A percentile compares a stretch with the other conserved stretches of the same genome.
phyloP scores from a whole-genome alignment of 2,888 invertebrate genomes.

The Strigamia transsilvanica region DNA sequence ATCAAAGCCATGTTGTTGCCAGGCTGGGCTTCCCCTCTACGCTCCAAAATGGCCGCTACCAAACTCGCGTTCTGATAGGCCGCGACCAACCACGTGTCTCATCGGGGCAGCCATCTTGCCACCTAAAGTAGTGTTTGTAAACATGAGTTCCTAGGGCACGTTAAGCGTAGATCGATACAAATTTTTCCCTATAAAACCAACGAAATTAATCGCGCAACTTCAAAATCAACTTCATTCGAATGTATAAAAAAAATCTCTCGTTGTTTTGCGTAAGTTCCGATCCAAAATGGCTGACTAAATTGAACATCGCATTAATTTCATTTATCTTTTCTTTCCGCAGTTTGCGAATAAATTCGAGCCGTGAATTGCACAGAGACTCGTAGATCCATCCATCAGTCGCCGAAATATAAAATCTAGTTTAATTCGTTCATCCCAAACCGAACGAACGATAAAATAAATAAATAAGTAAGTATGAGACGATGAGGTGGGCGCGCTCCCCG shows the following conservation, averaged over 20 bases:
- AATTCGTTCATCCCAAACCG: background rate
- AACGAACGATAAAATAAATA: no score
- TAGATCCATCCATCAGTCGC: no score
- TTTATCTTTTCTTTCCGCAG: background rate
- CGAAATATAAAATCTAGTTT: no score
- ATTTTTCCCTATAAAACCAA: background rate
- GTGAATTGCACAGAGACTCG: background rate
- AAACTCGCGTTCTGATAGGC: background rate
- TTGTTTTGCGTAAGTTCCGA: background rate
- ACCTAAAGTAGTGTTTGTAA: background rate
- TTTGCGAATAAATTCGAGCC: background rate
- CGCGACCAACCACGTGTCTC: background rate
- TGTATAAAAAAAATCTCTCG: background rate
- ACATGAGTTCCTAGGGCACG: background rate
- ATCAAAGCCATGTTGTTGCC: background rate
- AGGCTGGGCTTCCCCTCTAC: background rate
- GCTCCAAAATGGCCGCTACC: background rate
- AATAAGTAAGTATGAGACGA: no score
- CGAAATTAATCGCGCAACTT: background rate
- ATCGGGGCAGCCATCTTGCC: slow-evolving; percentile 7
- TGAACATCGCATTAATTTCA: background rate
- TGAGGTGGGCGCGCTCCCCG: no score
- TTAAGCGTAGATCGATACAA: background rate
- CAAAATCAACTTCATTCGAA: background rate
- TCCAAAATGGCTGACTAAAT: background rate